These are phyloP conservation scores for Tineola bisselliella DNA, from an alignment of 2,888 invertebrate species.

Conservation along the genomic window DNA sequence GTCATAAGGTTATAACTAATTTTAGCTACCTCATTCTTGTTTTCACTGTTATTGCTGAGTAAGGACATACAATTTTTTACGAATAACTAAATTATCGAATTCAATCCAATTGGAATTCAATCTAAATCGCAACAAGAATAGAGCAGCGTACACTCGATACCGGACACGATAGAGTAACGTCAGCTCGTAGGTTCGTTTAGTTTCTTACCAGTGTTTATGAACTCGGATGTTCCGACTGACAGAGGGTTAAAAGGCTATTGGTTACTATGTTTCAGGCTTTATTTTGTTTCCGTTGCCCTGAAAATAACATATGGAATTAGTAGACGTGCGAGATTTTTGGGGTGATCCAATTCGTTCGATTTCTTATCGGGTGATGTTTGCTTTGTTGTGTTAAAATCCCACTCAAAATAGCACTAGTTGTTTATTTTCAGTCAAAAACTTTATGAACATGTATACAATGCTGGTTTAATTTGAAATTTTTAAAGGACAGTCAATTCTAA, in stretches of 20 bases:
- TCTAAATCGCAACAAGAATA: conserved; percentile 18
- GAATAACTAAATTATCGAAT: no score
- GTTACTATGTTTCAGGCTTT: background rate
- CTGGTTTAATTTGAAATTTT: no score
- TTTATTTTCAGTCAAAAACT: no score
- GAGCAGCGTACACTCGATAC: background rate
- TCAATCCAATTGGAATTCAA: conserved; percentile 36
- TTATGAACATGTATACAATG: no score
- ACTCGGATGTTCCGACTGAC: conserved; percentile 4
- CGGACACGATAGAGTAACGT: background rate
- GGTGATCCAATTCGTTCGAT: background rate
- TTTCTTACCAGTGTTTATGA: conserved; percentile 14
- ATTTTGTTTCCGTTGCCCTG: background rate
- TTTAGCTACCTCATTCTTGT: no score
- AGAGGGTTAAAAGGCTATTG: background rate
- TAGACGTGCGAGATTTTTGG: background rate
- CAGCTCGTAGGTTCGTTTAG: conserved; percentile 7
- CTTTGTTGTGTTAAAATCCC: no score
- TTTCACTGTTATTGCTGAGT: no score
- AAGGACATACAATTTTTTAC: conserved; percentile 43
- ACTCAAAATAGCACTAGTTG: no score
- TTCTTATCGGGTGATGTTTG: no score
- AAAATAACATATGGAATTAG: background rate
- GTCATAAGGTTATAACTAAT: no score
- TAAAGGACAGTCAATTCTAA: no score